Base-by-base conservation (phyloP, 1,140 invertebrate genomes). In the Mercenaria mercenaria region DNA sequence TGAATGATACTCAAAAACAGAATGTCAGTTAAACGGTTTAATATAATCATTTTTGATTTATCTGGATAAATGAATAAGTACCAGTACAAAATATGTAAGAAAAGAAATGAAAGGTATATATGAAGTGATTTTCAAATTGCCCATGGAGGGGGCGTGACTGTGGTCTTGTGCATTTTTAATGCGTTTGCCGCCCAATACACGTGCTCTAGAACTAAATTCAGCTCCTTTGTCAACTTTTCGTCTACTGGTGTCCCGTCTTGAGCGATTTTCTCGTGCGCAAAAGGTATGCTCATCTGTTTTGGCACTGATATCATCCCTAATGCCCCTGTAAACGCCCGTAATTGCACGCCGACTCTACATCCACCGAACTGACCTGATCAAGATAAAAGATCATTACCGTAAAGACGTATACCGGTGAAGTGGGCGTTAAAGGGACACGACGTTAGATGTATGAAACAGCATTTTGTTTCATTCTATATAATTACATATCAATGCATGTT, bases 241-340 rank as follows among this genome's bases (percentile, higher is more conserved):
- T 80, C 77, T 3, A 32, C 39, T 0, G 43, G n/a, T 34, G 50
- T 80, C 18, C 77, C 77, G 18, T 61, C 56, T 61, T 56, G n/a
- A 29, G 56, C 52, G 20, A 80, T 56, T 56, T 4, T 56, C 37
- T 80, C 77, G 26, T 80, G 77, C 15, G 77, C 77, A 18, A 23
- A 20, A 8, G 77, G 77, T 37, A 80, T 59, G n/a, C 13, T 41
- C 23, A 61, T 56, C 18, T 61, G 50, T 41, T 56, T 80, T 59
- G 77, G 77, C 15, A 80, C 77, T 20, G 77, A n/a, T 3, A 80
- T 80, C 77, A 80, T 80, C 18, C 77, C 77, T n/a, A 80, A 23
- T 1, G 50, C 77, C 15, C 50, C 29, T 0, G 77, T 80, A 37
- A 56, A 80, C 2, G 56, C 59, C 29, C 47, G 47, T 34, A 80